Percentiles rank a stretch among this genome's conserved stretches.
Conservation (phyloP, 1,140 invertebrate genomes). For the Olivierus martensii region DNA sequence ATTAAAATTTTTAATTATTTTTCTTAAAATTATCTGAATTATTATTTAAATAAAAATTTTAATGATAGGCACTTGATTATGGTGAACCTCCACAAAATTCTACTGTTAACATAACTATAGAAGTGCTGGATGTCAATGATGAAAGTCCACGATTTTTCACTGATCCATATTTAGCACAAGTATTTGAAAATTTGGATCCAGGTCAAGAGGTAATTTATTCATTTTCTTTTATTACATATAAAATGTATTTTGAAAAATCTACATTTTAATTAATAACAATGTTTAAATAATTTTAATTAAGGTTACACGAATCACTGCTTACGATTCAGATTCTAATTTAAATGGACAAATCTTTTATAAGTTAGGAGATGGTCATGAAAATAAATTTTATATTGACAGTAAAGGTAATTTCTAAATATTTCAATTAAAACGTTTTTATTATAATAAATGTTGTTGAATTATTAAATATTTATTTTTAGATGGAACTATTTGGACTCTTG, state of each 20-base stretch:
- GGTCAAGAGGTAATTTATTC: conserved; percentile 23
- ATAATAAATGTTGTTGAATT: too few species aligned
- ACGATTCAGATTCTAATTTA: conserved; percentile 24
- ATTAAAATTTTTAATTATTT: too few species aligned
- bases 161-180: conserved; percentile 27
- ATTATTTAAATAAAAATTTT: conserved; percentile 29
- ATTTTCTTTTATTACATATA: neutral
- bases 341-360: conserved; percentile 28
- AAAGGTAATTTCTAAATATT: conserved; percentile 17
- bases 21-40: conserved; percentile 27
- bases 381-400: conserved; percentile 24
- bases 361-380: conserved; percentile 24
- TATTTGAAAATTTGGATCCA: conserved; percentile 32
- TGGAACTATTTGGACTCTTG: conserved; percentile 56
- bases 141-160: conserved; percentile 34
- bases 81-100: conserved; percentile 45
- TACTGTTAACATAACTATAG: conserved; percentile 58
- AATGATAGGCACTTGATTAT: conserved; percentile 41
- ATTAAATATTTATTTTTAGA: conserved; percentile 30
- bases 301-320: conserved; percentile 25
- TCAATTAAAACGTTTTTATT: neutral
- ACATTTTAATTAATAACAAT: too few species aligned
- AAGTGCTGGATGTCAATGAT: conserved; percentile 58
- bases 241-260: too few species aligned
- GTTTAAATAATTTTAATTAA: neutral